These are phyloP conservation scores for human (Homo sapiens) DNA, from an alignment of 2,113 vertebrate genomes.

Conservation along the genomic window GRCh38 chr15:35864501-35865000, in stretches of 20 bases:
- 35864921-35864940: neutral
- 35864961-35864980: neutral
- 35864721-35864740: neutral
- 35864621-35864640: neutral
- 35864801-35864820: neutral
- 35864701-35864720: neutral
- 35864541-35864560: neutral
- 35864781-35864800: neutral
- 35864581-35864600: neutral
- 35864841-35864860: neutral
- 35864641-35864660: neutral
- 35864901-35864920: neutral
- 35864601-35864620: neutral
- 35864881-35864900: neutral
- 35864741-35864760: neutral
- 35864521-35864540: neutral
- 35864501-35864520: neutral
- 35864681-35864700: neutral
- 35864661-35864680: neutral
- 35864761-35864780: neutral
- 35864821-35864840: neutral
- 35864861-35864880: neutral
- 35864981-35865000: neutral
- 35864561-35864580: neutral
- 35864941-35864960: neutral